Conservation (phyloP, 2,113 vertebrate species). For the Burhinus oedicnemus region DNA sequence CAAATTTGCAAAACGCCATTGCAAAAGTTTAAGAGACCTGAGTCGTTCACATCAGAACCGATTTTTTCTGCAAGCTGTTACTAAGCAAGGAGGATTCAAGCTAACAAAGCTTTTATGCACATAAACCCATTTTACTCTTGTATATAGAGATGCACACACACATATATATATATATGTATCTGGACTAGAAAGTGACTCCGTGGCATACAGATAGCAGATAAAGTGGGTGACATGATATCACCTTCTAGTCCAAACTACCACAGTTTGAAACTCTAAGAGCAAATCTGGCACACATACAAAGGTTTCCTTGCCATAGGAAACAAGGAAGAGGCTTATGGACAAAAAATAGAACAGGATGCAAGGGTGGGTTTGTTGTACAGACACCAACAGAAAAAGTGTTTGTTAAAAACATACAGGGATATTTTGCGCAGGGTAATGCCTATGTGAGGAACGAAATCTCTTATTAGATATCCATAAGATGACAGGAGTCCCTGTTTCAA, state of each 20-base stretch:
- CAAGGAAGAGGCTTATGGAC: neutral
- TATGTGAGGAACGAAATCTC: neutral
- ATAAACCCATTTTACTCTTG: neutral
- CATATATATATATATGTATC: too few species aligned
- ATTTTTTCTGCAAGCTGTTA: neutral
- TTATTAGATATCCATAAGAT: neutral
- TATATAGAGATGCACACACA: neutral
- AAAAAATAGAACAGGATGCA: neutral
- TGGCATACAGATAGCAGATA: neutral
- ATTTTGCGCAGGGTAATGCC: neutral
- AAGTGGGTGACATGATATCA: fast-evolving
- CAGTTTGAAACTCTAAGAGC: neutral
- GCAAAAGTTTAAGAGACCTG: neutral
- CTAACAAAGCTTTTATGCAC: neutral
- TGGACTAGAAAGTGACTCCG: neutral
- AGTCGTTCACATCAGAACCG: neutral
- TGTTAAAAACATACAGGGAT: neutral
- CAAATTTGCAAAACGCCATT: neutral
- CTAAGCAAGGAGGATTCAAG: neutral
- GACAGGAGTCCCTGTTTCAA: neutral
- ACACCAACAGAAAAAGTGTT: neutral
- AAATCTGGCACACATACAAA: neutral
- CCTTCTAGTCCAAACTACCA: neutral
- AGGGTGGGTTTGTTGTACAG: neutral
- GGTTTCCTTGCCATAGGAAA: neutral